Evolutionary conservation across 2,113 vertebrate species (phyloP), one percentile per base, ranked within the genome.

Genomic region (Psettodes erumei): DNA sequence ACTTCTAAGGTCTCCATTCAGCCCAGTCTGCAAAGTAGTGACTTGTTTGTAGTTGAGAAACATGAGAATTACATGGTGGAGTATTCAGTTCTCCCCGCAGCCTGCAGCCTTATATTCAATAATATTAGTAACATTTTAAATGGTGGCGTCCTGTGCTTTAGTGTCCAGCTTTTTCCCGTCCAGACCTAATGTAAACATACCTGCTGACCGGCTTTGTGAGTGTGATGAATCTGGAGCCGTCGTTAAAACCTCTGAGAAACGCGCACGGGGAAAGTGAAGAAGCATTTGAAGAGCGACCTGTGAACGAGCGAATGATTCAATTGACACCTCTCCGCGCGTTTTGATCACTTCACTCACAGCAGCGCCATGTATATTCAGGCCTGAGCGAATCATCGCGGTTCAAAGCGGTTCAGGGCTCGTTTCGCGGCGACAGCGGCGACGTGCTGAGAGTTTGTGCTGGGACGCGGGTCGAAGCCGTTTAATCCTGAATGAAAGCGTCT

Each of bases 301-400:
- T 66, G 6, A 87, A 77, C 77, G 75, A 86, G 86, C 74, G 75
- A 71, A 89, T 93, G 90, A 93, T 94, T 91, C 79, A 85, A 94
- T 92, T 93, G 91, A 79, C 92, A 83, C 90, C 88, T 91, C n/a
- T n/a, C n/a, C 33, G 56, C 33, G 19, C 23, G 5, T 88, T 87
- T 84, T 93, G 89, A 93, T 93, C 89, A 89, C 76, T 65, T 87
- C 83, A 85, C 79, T 76, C 72, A n/a, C n/a, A n/a, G n/a, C n/a
- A 25, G 66, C 77, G 53, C 18, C 1, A 77, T 93, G 91, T 86
- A 83, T 93, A 93, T 94, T 93, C 71, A 0, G 66, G 30, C 69
- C 70, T 92, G 91, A 94, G 74, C 86, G 79, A 91, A 94, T 94
- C 89, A 92, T 60, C 16, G 56, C 84, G 51, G 56, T 81, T 91